Base-by-base conservation (phyloP, 2,797 vertebrate genomes). In the Eurystomus glaucurus region DNA sequence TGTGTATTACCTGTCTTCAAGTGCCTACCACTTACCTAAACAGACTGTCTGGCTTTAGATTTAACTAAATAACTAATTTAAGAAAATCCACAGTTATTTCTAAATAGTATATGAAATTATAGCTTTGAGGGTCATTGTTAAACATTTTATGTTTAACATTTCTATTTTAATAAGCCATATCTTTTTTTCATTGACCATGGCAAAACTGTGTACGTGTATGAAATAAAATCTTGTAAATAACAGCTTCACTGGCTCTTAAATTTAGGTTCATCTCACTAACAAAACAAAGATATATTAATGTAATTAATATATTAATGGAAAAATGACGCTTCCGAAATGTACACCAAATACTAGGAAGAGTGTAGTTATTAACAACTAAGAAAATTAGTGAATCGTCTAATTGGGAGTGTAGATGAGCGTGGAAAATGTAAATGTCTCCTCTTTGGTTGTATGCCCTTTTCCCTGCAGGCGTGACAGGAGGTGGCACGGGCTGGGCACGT, bases 351-450 rank as follows among this genome's bases (percentile, higher is more conserved):
- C 23, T 8, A 51, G 28, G 54, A 69, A 50, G 50, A 45, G 39
- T 2, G 16, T 25, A 54, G 35, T 25, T 31, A 64, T 35, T 31
- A 62, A 39, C 26, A 43, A 29, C 14, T 72, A 46, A 58, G 65
- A 68, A 64, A 77, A 74, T 22, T 3, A 54, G 33, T 11, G 72
- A 48, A 35, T 51, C 21, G 62, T 12, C 54, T 85, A 37, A 48
- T 16, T 0, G 0, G 37, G 41, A 61, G 19, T 37, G 29, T 41
- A 0, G 1, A 26, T 5, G 37, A 71, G 14, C 2, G 14, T 0
- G 33, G 23, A 68, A 69, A 69, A 62, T 6, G 6, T 23, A 31
- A 58, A 19, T 3, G 14, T 37, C 33, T 68, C 26, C 60, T 46
- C 7, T 37, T 31, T 13, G 19, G 5, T 14, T 50, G 35, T 17